Base-by-base conservation (phyloP, 2,113 vertebrate species). In the Callospermophilus lateralis region DNA sequence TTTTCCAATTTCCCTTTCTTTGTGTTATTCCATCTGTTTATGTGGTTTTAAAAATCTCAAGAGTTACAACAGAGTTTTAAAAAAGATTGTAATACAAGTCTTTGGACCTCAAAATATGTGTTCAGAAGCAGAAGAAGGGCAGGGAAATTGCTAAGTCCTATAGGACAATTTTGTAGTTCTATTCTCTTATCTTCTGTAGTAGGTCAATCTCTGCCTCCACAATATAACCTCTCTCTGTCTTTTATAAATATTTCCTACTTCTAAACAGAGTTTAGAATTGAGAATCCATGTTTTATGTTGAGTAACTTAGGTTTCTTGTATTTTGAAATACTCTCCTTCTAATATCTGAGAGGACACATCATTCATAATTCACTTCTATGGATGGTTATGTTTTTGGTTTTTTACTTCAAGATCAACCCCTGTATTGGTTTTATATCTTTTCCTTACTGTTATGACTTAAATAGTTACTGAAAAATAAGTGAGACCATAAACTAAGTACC, bases 391-490 rank as follows among this genome's bases (percentile, higher is more conserved):
- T 37, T 93, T 32, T 34, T 89, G 73, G 53, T 30, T 90, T 58
- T 79, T 58, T 55, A 89, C 8, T 79, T 63, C 12, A 93, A 63
- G 51, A 26, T 89, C 15, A 94, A 58, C 3, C 58, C 34, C 32
- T 79, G 1, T 32, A n/a, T 12, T 39, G 20, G 30, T 78, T 86
- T 94, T 83, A 68, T 48, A 96, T 70, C 5, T 65, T 83, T 88
- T 76, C 28, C 34, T 93, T 93, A 95, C 53, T 20, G 15, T 0
- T 42, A n/a, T 34, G 32, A 92, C 28, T 84, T 85, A 61, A 77
- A 74, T 42, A 96, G 39, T 61, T 83, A 67, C 45, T 84, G 67
- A 93, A 93, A 45, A 94, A 91, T 63, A 94, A 81, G 39, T 88
- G 39, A 81, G 63, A 84, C 61, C 30, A 74, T 76, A 94, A 89